These are phyloP conservation scores for Dasypus novemcinctus DNA, from an alignment of 2,113 vertebrate genomes.

Conservation along the genomic window DNA sequence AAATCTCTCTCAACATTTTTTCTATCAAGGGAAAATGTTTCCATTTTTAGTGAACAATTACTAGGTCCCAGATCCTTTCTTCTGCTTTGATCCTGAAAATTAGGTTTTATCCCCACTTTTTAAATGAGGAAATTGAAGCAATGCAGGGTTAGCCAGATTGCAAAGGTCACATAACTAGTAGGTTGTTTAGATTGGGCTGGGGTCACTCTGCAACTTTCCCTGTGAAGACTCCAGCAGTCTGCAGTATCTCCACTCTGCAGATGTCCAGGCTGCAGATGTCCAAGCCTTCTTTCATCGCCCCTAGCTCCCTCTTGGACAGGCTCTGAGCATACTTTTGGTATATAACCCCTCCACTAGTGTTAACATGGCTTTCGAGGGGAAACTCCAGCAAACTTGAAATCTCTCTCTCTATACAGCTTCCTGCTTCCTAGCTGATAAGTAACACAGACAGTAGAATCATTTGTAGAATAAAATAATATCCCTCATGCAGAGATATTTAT, in stretches of 20 bases:
- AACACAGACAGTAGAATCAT: neutral
- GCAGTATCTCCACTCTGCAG: neutral
- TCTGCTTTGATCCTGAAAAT: neutral
- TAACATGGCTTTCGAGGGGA: neutral
- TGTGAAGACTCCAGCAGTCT: neutral
- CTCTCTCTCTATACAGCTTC: neutral
- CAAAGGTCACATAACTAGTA: neutral
- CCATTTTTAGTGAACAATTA: neutral
- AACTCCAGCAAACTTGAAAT: neutral
- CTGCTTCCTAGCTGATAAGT: neutral
- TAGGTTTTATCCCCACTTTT: neutral
- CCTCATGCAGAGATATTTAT: neutral
- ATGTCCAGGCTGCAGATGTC: neutral
- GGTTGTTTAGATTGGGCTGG: neutral
- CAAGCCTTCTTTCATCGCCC: rapidly evolving
- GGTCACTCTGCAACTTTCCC: neutral
- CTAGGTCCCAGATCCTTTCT: neutral
- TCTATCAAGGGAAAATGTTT: neutral
- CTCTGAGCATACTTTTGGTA: neutral
- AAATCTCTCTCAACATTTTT: neutral
- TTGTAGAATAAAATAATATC: neutral
- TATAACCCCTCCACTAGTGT: neutral
- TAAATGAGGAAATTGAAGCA: neutral
- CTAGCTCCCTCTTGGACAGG: neutral
- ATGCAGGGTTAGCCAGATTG: neutral